Base-by-base conservation (phyloP, 2,113 vertebrate species). In the Columba janthina region DNA sequence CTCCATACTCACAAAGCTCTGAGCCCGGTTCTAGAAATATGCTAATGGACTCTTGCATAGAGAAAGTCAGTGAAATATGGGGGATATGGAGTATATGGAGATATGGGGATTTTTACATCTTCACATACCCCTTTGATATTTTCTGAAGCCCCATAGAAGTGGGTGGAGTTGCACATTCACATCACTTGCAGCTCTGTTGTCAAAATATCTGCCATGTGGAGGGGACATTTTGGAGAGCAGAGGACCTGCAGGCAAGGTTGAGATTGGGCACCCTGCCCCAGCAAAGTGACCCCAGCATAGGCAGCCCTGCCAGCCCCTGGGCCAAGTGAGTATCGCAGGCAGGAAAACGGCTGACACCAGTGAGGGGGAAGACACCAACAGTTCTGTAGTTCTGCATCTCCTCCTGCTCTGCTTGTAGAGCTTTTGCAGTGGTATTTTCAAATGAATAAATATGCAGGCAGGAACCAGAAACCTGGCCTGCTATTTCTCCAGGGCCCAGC, bases 341-440 rank as follows among this genome's bases (percentile, higher is more conserved):
- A 31, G 42, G n/a, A 79, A 38, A 26, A 64, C 1, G 2, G 18
- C 26, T 1, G 1, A 44, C 26, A 71, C 13, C 0, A 0, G 10
- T 53, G 31, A 73, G n/a, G 3, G 32, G 9, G 7, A 58, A 82
- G 42, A 22, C 12, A 42, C 12, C n/a, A 65, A 22, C 20, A 60
- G 13, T 21, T 74, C 60, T 74, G 36, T 32, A 67, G 53, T 8
- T 28, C 70, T n/a, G 38, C 56, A 31, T 50, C 50, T 82, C 34
- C 31, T 77, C 10, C 53, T 67, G 6, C n/a, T 78, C 32, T 70
- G 17, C 29, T 70, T 65, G 21, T 50, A 46, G 7, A 29, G 28
- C 12, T 78, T 50, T 64, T 38, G 11, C 32, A 61, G 11, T 16
- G 14, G 19, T 91, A 34, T 74, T 89, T 85, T 64, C 18, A 56